Conservation (phyloP, 2,888 invertebrate species). For the Drosophila engyochracea region DNA sequence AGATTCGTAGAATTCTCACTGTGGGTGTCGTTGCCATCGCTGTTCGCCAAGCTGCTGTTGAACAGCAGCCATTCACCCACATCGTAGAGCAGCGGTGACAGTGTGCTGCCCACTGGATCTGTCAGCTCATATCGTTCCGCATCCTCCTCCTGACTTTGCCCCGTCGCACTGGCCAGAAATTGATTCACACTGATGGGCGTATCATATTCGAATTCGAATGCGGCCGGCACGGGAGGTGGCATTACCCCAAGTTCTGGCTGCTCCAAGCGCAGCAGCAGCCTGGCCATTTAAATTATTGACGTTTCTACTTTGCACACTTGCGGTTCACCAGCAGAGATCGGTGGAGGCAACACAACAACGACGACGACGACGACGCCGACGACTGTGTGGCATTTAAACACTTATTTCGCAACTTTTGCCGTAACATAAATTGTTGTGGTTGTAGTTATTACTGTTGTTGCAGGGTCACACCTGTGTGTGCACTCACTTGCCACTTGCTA, state of each 20-base stretch:
- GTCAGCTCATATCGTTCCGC: slow-evolving; percentile 57
- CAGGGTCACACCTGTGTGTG: slow-evolving; percentile 43
- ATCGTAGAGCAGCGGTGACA: slow-evolving; percentile 32
- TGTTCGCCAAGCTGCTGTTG: slow-evolving; percentile 20
- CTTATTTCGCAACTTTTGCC: slow-evolving; percentile 52
- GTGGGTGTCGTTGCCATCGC: neutral
- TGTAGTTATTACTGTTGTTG: slow-evolving; percentile 15
- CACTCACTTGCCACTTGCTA: slow-evolving; percentile 10
- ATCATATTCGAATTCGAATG: slow-evolving; percentile 62
- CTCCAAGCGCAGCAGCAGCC: slow-evolving; percentile 46
- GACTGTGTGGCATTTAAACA: slow-evolving; percentile 46
- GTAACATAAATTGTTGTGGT: slow-evolving; percentile 56
- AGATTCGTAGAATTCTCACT: slow-evolving; percentile 38
- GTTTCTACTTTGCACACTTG: slow-evolving; percentile 7
- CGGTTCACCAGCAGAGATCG: slow-evolving; percentile 3
- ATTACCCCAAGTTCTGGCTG: slow-evolving; percentile 46
- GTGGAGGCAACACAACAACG: slow-evolving; percentile 8
- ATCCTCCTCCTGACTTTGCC: slow-evolving; percentile 43
- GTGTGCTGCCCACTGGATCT: slow-evolving; percentile 41
- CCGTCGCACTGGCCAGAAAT: slow-evolving; percentile 74
- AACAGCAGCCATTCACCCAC: slow-evolving; percentile 15
- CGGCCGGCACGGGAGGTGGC: slow-evolving; percentile 53
- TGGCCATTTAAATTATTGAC: slow-evolving; percentile 23
- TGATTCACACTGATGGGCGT: slow-evolving; percentile 68
- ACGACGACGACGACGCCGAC: neutral